Conservation (phyloP, 2,113 vertebrate species). For the Heterocephalus glaber region DNA sequence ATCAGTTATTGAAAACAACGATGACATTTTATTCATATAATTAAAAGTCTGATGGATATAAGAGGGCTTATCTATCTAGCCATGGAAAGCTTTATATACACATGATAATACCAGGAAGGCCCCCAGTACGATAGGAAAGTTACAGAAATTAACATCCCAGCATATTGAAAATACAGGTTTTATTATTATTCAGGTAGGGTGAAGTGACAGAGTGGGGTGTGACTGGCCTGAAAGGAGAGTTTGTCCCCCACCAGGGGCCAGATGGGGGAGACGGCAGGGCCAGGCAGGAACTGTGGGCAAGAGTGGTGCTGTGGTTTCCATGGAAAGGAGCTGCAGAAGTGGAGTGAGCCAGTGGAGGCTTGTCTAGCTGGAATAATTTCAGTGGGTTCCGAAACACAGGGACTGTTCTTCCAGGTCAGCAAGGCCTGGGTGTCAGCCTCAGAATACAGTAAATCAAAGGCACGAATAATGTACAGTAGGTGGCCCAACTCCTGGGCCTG, state of each 20-base stretch:
- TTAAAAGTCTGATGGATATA: not conserved
- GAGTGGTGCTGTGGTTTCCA: not conserved
- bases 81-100: not conserved
- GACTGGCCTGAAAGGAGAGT: not conserved
- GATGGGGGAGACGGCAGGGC: not conserved
- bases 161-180: not conserved
- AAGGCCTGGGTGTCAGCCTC: not conserved
- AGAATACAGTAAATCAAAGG: not conserved
- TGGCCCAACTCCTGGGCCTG: not conserved
- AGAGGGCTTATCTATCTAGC: not conserved
- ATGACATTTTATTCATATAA: not conserved
- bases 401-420: not conserved
- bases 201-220: not conserved
- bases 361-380: not conserved
- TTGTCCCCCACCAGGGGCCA: not conserved
- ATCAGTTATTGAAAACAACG: not conserved
- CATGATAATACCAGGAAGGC: not conserved
- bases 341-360: not conserved
- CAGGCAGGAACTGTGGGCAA: fast-evolving
- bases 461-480: not conserved
- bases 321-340: not conserved
- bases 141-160: not conserved
- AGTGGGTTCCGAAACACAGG: too few relatives aligned
- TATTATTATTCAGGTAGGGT: not conserved
- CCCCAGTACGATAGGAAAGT: not conserved